phyloP scores from a whole-genome alignment of 2,888 invertebrate genomes.

The Holacanthella duospinosa region DNA sequence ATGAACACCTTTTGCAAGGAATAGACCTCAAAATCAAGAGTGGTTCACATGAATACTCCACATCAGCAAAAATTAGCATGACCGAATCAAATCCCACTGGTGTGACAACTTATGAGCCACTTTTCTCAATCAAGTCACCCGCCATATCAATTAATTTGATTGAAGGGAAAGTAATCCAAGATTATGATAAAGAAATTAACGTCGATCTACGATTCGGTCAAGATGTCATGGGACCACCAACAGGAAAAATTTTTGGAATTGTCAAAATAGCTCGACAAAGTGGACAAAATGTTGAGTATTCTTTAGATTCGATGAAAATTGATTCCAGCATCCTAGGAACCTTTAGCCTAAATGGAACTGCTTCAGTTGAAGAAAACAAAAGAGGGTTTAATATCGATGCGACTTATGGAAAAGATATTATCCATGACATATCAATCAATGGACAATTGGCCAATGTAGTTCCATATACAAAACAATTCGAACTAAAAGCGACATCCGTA shows the following conservation, averaged over 20 bases:
- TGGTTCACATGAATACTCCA: background rate
- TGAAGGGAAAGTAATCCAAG: conserved; percentile 28
- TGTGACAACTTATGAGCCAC: conserved; percentile 51
- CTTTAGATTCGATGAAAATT: conserved; percentile 19
- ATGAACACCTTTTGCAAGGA: conserved; percentile 2
- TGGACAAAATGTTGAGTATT: conserved; percentile 10
- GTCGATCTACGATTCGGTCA: conserved; percentile 27
- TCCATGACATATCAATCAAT: background rate
- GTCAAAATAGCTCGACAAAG: conserved; percentile 11
- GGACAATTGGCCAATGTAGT: background rate
- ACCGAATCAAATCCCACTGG: conserved; percentile 46
- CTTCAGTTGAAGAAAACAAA: conserved; percentile 9
- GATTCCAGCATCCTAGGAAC: conserved; percentile 21
- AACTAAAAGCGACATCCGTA: conserved; percentile 20
- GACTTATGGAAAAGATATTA: conserved; percentile 1
- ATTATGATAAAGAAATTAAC: conserved; percentile 21
- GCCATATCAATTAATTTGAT: conserved; percentile 43
- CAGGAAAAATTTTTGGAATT: conserved; percentile 23
- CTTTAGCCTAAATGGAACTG: conserved; percentile 17
- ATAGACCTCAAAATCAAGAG: background rate
- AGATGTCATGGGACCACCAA: conserved; percentile 17
- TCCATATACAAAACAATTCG: background rate
- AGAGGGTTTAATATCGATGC: conserved; percentile 16
- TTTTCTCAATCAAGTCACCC: conserved; percentile 56
- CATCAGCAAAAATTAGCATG: conserved; percentile 46